Evolutionary conservation across 2,113 vertebrate species (phyloP), one percentile per base, ranked within the genome.

Genomic region (Gadus chalcogrammus): DNA sequence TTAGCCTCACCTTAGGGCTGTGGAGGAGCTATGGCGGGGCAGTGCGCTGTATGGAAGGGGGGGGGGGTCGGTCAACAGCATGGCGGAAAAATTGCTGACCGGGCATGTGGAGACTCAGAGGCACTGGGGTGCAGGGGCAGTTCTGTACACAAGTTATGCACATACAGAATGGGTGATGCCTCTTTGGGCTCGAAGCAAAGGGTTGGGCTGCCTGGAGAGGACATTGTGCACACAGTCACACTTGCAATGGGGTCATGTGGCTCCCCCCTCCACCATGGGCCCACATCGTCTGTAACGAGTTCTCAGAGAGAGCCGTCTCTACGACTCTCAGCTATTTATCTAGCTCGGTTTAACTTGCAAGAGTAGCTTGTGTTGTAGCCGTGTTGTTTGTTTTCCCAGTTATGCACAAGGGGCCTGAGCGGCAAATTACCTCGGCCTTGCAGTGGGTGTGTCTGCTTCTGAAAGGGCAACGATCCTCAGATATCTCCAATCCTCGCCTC

Each of bases 401-500:
- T 3, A 52, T 63, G 27, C 0, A 13, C 58, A 12, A 12, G 17
- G 72, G 18, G 8, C 42, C 67, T 75, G 65, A 76, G 65, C 17
- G 9, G 59, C 24, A 71, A 55, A 71, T 81, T 78, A 85, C 82
- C 77, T 82, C 81, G 66, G 22, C 27, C 68, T 6, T 61, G 73
- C 77, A 67, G 62, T 20, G 67, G 65, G 74, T 76, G 70, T 78
- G 70, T 82, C 27, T 76, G 65, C 68, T 70, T 3, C 38, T 61
- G 76, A 78, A 68, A 80, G 76, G 79, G 82, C 75, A 72, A 67
- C 67, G 65, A 72, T 71, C 76, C 11, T 38, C 72, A 79, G 87
- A 76, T 68, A 72, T 75, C 65, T 73, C 61, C 24, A 24, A 24
- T 24, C 24, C 24, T 24, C 24, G 24, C 24, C 24, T 24, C 64